These are phyloP conservation scores for Manis crassicaudata DNA, from an alignment of 2,797 vertebrate genomes.

Conservation along the genomic window DNA sequence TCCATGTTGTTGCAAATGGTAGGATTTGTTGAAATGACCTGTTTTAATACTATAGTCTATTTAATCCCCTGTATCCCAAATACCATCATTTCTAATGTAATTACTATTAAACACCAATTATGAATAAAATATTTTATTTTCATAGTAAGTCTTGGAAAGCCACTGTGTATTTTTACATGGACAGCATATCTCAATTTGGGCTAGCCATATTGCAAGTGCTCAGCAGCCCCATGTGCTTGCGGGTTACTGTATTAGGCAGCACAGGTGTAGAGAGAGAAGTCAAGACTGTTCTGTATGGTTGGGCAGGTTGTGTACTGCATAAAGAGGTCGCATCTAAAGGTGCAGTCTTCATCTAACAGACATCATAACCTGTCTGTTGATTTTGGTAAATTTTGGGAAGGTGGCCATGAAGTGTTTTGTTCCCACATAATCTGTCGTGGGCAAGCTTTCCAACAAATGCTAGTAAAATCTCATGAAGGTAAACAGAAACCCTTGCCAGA, in stretches of 20 bases:
- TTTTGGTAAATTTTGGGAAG: not conserved
- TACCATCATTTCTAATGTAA: not conserved
- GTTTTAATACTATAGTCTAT: not conserved
- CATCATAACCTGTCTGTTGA: not conserved
- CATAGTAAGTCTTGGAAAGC: not conserved
- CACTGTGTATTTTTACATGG: not conserved
- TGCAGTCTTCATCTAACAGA: accelerated
- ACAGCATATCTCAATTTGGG: not conserved
- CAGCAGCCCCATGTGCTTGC: not conserved
- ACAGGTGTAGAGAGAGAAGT: too few species aligned
- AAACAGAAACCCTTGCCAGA: not conserved
- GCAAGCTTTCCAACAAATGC: not conserved
- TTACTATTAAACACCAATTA: not conserved
- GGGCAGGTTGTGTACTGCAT: not conserved
- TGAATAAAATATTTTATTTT: not conserved
- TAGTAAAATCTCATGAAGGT: not conserved
- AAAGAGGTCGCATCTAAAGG: not conserved
- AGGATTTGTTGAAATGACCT: too few species aligned
- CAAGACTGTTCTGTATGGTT: not conserved
- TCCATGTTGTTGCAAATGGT: too few species aligned
- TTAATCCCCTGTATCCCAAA: not conserved
- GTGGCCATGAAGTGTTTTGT: not conserved
- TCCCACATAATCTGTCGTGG: not conserved
- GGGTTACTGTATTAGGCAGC: not conserved
- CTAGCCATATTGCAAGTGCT: not conserved